phyloP scores from a whole-genome alignment of 2,888 invertebrate species.

The Heliconius ethilla region DNA sequence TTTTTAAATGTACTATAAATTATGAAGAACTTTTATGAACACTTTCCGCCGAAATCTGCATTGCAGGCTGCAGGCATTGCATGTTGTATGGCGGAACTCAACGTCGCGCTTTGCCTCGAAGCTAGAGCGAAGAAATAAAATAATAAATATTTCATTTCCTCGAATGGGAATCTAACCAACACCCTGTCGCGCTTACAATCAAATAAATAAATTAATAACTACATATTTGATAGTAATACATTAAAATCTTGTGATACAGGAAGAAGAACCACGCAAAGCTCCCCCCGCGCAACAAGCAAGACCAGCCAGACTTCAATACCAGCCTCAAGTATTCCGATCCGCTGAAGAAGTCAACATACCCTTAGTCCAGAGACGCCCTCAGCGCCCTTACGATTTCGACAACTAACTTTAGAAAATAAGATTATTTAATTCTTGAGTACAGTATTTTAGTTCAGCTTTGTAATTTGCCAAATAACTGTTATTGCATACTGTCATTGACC shows the following conservation, averaged over 20 bases:
- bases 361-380: constrained; percentile 89
- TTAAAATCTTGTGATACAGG: constrained; percentile 50
- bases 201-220: too few species aligned
- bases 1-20: not conserved
- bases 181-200: too few species aligned
- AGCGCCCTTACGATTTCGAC: constrained; percentile 75
- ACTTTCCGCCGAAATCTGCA: too few species aligned
- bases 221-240: not conserved
- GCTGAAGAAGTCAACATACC: constrained; percentile 95
- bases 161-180: too few species aligned
- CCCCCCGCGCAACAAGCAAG: constrained; percentile 53
- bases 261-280: constrained; percentile 62
- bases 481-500: constrained; percentile 19
- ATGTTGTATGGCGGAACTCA: too few species aligned
- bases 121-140: too few species aligned
- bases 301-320: constrained; percentile 50
- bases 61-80: too few species aligned
- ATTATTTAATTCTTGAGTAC: constrained; percentile 27
- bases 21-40: too few species aligned
- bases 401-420: constrained; percentile 55
- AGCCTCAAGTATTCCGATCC: constrained; percentile 88
- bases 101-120: too few species aligned
- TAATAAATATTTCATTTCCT: too few species aligned
- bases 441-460: constrained; percentile 38
- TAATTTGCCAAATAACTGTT: constrained; percentile 39